Evolutionary conservation across 1,140 invertebrate species (phyloP).

Genomic region (Ceratitis capitata): DNA sequence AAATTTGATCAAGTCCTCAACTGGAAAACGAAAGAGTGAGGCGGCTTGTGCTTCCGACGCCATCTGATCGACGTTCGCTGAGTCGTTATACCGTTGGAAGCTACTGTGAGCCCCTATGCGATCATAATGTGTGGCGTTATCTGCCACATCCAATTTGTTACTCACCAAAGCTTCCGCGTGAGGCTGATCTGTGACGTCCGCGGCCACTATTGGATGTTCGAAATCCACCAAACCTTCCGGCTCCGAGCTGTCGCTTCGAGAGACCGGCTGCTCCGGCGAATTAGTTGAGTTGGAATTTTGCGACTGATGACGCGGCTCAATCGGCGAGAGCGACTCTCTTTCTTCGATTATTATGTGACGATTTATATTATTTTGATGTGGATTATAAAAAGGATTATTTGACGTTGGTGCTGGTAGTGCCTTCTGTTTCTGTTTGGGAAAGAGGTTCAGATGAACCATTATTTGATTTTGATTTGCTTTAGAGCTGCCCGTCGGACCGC

Average conservation of each 20-base stretch:
- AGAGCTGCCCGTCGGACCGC: background rate
- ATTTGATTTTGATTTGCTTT: conserved; percentile 50
- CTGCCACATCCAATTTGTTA: conserved; percentile 40
- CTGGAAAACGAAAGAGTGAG: conserved; percentile 60
- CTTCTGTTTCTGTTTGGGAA: conserved; percentile 56
- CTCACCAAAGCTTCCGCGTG: conserved; percentile 46
- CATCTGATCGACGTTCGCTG: conserved; percentile 54
- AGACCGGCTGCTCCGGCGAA: conserved; percentile 46
- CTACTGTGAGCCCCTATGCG: background rate
- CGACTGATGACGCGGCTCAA: conserved; percentile 52
- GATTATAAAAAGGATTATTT: conserved; percentile 46
- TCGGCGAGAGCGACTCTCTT: conserved; percentile 42
- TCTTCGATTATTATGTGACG: conserved; percentile 41
- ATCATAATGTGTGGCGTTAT: conserved; percentile 35
- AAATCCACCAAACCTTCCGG: conserved; percentile 54
- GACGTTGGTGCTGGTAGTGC: conserved; percentile 39
- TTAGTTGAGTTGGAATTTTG: background rate
- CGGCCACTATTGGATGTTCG: conserved; percentile 61
- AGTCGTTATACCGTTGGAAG: conserved; percentile 46
- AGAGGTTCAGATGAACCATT: conserved; percentile 59
- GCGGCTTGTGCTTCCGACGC: conserved; percentile 59
- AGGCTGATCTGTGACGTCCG: conserved; percentile 46
- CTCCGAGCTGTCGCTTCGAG: conserved; percentile 52
- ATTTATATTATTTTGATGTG: conserved; percentile 46
- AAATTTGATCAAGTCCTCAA: conserved; percentile 62